These are phyloP conservation scores for Prolemur simus DNA, from an alignment of 2,113 vertebrate species.

Conservation along the genomic window DNA sequence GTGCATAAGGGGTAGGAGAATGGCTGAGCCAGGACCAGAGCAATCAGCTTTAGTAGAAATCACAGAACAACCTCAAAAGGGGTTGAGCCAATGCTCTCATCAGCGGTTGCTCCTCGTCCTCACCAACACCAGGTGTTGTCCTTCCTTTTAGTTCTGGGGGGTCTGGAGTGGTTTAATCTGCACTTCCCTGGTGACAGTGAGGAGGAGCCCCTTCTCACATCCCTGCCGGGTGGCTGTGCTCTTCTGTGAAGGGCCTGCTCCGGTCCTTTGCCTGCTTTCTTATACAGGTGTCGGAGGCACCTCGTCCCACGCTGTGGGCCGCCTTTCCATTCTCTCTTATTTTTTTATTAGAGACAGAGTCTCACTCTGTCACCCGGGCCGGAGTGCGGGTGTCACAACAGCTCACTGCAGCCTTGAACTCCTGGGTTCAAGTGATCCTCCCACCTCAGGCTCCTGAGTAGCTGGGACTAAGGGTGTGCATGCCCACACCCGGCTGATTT, in stretches of 20 bases:
- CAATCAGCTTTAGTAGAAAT: background rate
- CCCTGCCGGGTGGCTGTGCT: background rate
- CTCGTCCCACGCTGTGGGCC: background rate
- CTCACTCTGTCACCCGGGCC: background rate
- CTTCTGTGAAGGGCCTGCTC: background rate
- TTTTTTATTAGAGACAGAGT: background rate
- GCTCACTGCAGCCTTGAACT: background rate
- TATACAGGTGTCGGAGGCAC: fast-evolving
- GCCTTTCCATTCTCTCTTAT: background rate
- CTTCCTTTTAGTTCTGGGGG: background rate
- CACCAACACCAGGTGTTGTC: background rate
- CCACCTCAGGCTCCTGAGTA: background rate
- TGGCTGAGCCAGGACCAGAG: background rate
- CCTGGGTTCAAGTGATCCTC: background rate
- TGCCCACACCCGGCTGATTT: background rate
- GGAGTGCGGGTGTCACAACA: background rate
- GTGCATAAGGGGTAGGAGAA: background rate
- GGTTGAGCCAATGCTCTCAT: background rate
- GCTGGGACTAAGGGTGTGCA: background rate
- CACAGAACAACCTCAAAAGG: background rate
- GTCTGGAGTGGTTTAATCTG: background rate
- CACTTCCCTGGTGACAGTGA: background rate
- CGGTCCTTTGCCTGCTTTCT: background rate
- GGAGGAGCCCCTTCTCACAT: background rate
- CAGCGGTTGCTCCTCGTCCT: background rate